Percentiles rank a stretch among this genome's conserved stretches.
phyloP scores from a whole-genome alignment of 2,797 vertebrate species.

The Sphenopsis melanotis region DNA sequence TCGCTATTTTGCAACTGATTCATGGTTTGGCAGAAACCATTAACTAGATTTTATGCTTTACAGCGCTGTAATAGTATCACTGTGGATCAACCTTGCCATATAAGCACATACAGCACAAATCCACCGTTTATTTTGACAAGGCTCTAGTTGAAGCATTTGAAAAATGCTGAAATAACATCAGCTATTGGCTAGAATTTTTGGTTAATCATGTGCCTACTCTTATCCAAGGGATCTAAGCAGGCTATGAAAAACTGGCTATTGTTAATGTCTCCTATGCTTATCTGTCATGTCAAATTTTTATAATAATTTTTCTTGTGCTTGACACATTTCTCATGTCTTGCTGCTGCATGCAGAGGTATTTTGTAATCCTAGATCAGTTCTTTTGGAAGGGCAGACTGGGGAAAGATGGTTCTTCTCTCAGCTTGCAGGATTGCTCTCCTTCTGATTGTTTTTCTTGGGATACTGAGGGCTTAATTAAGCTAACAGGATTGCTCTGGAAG shows the following conservation, averaged over 20 bases:
- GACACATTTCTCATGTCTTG: slow-evolving; percentile 40
- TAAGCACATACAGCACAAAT: slow-evolving; percentile 77
- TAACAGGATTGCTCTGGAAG: not conserved
- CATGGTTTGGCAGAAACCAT: slow-evolving; percentile 76
- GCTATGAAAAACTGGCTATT: slow-evolving; percentile 52
- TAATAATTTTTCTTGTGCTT: slow-evolving; percentile 35
- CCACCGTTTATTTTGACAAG: slow-evolving; percentile 75
- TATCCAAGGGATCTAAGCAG: slow-evolving; percentile 36
- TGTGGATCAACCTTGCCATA: slow-evolving; percentile 77
- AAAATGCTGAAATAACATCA: slow-evolving; percentile 72
- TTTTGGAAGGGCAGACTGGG: not conserved
- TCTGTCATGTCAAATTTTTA: slow-evolving; percentile 30
- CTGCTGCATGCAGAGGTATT: not conserved
- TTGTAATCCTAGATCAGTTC: not conserved
- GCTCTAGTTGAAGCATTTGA: slow-evolving; percentile 71
- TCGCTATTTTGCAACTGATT: slow-evolving; percentile 77
- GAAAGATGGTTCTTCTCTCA: not conserved
- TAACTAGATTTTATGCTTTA: slow-evolving; percentile 77
- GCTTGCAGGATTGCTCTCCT: not conserved
- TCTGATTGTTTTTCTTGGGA: not conserved
- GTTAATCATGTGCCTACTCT: slow-evolving; percentile 31
- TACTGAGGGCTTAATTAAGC: not conserved
- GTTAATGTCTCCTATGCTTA: slow-evolving; percentile 48
- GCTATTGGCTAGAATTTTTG: slow-evolving; percentile 53
- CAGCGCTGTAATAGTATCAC: slow-evolving; percentile 68